Percentiles rank a stretch among this genome's conserved stretches.
Conservation (phyloP, 53 echinoderm and acorn worm species). For the Paracentrotus lividus region DNA sequence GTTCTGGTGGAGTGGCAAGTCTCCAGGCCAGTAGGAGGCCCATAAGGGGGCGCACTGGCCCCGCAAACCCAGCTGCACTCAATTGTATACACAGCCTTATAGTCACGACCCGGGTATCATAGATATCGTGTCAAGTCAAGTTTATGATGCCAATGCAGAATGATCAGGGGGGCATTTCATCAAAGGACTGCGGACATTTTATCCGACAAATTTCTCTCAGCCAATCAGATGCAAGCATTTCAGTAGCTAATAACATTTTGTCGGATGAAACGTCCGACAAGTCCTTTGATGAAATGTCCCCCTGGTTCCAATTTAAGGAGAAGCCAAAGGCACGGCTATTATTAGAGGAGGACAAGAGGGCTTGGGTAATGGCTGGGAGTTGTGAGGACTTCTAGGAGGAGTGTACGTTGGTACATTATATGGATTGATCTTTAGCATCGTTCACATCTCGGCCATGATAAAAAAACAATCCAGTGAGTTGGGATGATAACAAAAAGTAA, state of each 20-base stretch:
- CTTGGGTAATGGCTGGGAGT: neutral
- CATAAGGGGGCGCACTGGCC: neutral
- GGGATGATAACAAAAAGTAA: too few species aligned
- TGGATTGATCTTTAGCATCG: too few species aligned
- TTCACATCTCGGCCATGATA: too few species aligned
- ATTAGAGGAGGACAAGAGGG: neutral
- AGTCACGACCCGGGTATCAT: too few species aligned
- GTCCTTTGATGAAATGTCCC: too few species aligned
- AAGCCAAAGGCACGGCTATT: constrained; percentile 15
- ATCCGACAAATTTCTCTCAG: too few species aligned
- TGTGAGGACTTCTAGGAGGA: neutral
- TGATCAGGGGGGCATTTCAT: too few species aligned
- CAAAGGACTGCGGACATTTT: too few species aligned
- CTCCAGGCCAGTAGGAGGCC: constrained; percentile 46
- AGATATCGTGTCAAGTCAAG: neutral
- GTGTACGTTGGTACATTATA: neutral
- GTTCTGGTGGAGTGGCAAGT: constrained; percentile 32
- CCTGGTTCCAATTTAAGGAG: constrained; percentile 11
- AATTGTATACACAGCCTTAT: constrained; percentile 33
- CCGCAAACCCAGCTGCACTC: constrained; percentile 33
- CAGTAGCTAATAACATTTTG: too few species aligned
- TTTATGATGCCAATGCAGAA: constrained; percentile 50
- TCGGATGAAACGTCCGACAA: too few species aligned
- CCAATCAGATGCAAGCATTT: too few species aligned
- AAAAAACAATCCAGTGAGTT: too few species aligned